phyloP scores from a whole-genome alignment of 2,888 invertebrate species.

The Ichneumoninae sp. region DNA sequence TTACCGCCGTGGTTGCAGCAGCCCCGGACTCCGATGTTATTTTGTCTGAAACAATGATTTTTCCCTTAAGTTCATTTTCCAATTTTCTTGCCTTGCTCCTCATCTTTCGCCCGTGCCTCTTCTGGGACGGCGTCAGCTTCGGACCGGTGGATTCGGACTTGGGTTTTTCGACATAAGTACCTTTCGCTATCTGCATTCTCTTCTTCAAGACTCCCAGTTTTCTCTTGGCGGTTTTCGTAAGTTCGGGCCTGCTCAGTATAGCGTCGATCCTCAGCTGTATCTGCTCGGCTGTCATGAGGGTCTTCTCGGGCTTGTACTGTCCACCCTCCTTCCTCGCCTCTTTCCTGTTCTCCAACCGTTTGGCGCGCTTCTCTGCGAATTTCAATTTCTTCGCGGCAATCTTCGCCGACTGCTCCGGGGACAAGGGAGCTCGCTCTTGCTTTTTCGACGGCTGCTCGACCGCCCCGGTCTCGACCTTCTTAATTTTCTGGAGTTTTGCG shows the following conservation, averaged over 20 bases:
- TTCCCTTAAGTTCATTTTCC: background rate
- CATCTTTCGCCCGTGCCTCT: background rate
- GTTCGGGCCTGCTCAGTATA: constrained; percentile 68
- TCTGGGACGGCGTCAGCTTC: background rate
- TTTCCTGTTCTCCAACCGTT: constrained; percentile 44
- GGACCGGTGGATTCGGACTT: background rate
- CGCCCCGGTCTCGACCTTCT: background rate
- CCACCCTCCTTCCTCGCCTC: constrained; percentile 52
- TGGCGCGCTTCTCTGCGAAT: background rate
- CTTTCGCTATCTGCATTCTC: constrained; percentile 66
- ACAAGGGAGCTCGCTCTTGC: background rate
- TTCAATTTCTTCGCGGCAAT: constrained; percentile 16
- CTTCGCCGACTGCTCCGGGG: background rate
- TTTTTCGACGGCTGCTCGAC: constrained; percentile 12
- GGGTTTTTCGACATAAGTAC: constrained; percentile 33
- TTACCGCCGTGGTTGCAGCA: background rate
- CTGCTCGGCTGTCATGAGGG: constrained; percentile 58
- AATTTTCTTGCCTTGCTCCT: constrained; percentile 14
- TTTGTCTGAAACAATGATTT: constrained; percentile 8
- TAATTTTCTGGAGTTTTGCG: background rate
- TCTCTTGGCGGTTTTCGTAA: constrained; percentile 75
- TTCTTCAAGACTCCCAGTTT: constrained; percentile 72
- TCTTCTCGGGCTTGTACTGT: constrained; percentile 50
- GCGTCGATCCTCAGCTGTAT: constrained; percentile 70
- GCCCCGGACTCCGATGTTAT: background rate